A percentile compares a stretch with the other conserved stretches of the same genome.
Conservation (phyloP, 2,888 invertebrate species). For the Conus canariensis region DNA sequence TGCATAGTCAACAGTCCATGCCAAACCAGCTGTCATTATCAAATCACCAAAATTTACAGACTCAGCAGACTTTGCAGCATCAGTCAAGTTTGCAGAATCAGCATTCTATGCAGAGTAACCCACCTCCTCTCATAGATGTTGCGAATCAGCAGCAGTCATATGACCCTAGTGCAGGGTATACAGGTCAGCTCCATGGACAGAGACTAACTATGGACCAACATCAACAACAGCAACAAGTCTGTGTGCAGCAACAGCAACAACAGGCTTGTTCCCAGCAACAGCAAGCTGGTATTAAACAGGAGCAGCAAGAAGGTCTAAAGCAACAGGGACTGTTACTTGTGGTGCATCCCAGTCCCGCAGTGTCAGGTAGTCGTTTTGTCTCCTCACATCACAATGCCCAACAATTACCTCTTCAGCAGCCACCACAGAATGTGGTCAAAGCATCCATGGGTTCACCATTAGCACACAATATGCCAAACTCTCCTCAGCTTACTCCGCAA, state of each 20-base stretch:
- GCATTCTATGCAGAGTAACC: not conserved
- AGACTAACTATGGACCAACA: not conserved
- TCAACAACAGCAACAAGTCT: constrained; percentile 23
- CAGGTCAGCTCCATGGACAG: constrained; percentile 9
- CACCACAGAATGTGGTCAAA: not conserved
- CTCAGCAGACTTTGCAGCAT: constrained; percentile 4
- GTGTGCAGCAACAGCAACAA: constrained; percentile 13
- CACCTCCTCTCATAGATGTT: not conserved
- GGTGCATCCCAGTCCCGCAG: not conserved
- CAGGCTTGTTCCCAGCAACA: constrained; percentile 5
- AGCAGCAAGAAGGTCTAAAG: not conserved
- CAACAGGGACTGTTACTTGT: not conserved
- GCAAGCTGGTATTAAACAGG: not conserved
- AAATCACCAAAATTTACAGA: not conserved
- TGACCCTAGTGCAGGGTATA: not conserved
- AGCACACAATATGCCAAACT: constrained; percentile 13
- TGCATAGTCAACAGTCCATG: not conserved
- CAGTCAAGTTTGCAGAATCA: constrained; percentile 2
- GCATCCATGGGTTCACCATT: not conserved
- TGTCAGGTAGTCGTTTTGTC: not conserved
- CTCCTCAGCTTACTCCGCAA: not conserved
- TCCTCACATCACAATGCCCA: not conserved
- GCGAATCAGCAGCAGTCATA: not conserved
- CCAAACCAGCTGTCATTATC: not conserved
- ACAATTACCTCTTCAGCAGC: not conserved